phyloP scores from a whole-genome alignment of 2,797 vertebrate genomes.

The Australoheros facetus region DNA sequence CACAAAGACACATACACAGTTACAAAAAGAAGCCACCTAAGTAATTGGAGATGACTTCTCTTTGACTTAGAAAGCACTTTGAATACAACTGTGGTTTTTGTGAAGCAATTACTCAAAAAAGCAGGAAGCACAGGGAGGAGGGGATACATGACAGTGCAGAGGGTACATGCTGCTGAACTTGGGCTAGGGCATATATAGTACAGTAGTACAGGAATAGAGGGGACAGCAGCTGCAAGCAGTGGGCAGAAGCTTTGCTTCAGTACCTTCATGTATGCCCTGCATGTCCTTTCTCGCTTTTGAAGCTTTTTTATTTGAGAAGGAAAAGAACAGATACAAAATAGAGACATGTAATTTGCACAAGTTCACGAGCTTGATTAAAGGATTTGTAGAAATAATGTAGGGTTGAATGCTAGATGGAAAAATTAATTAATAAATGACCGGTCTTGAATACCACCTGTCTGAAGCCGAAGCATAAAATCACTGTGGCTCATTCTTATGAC shows the following conservation, averaged over 20 bases:
- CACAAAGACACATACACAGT: conserved; percentile 45
- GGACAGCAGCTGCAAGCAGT: conserved; percentile 80
- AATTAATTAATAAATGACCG: conserved; percentile 14
- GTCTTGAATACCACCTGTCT: conserved; percentile 8
- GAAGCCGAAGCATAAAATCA: conserved; percentile 26
- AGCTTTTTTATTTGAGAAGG: conserved; percentile 91
- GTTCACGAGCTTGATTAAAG: conserved; percentile 57
- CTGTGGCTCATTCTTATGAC: conserved; percentile 17
- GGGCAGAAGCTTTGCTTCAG: conserved; percentile 86
- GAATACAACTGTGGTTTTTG: conserved; percentile 53
- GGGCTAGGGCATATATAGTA: conserved; percentile 72
- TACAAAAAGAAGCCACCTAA: conserved; percentile 52
- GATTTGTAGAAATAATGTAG: conserved; percentile 34
- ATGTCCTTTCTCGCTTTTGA: conserved; percentile 99
- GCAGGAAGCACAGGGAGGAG: conserved; percentile 78
- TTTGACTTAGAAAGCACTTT: conserved; percentile 62
- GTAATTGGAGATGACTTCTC: conserved; percentile 63
- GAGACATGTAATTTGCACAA: conserved; percentile 78
- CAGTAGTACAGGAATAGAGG: conserved; percentile 78
- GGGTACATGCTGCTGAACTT: conserved; percentile 84
- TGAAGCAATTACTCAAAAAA: conserved; percentile 85
- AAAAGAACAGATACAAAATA: conserved; percentile 78
- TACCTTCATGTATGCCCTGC: conserved; percentile 99
- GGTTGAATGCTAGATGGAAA: conserved; percentile 11
- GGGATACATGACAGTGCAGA: conserved; percentile 69